These are phyloP conservation scores for Hypselothyrea guttata DNA, from an alignment of 2,888 invertebrate genomes.

Conservation along the genomic window DNA sequence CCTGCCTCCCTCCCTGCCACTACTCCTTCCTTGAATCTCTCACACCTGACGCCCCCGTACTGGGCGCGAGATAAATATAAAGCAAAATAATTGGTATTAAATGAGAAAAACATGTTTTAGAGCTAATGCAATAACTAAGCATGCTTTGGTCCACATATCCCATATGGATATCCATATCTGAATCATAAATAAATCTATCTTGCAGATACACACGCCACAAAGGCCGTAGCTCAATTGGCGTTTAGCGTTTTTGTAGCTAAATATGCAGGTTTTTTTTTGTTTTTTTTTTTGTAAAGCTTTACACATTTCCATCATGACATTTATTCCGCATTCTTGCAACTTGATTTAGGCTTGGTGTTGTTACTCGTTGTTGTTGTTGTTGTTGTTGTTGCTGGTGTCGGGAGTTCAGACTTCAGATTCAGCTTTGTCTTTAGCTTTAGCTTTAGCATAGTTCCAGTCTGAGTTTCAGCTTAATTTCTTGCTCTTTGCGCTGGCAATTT, in stretches of 20 bases:
- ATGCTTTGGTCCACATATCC: background rate
- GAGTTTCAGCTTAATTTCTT: constrained; percentile 30
- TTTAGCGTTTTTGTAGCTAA: constrained; percentile 6
- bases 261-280: constrained; percentile 6
- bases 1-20: background rate
- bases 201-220: constrained; percentile 43
- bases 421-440: constrained; percentile 19
- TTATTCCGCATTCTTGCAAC: constrained; percentile 77
- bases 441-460: constrained; percentile 40
- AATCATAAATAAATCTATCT: constrained; percentile 51
- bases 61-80: constrained; percentile 7
- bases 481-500: constrained; percentile 37
- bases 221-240: constrained; percentile 10
- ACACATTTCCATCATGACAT: constrained; percentile 64
- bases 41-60: constrained; percentile 27
- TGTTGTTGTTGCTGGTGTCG: constrained; percentile 35
- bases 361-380: background rate
- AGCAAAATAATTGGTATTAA: constrained; percentile 12
- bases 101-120: constrained; percentile 34
- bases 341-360: constrained; percentile 75
- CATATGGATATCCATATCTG: constrained; percentile 14
- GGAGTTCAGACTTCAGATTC: constrained; percentile 23
- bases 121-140: constrained; percentile 46
- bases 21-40: too few relatives aligned
- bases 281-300: constrained; percentile 17